Percentiles rank a stretch among this genome's conserved stretches.
phyloP scores from a whole-genome alignment of 2,888 invertebrate genomes.

The Zelleria hepariella region DNA sequence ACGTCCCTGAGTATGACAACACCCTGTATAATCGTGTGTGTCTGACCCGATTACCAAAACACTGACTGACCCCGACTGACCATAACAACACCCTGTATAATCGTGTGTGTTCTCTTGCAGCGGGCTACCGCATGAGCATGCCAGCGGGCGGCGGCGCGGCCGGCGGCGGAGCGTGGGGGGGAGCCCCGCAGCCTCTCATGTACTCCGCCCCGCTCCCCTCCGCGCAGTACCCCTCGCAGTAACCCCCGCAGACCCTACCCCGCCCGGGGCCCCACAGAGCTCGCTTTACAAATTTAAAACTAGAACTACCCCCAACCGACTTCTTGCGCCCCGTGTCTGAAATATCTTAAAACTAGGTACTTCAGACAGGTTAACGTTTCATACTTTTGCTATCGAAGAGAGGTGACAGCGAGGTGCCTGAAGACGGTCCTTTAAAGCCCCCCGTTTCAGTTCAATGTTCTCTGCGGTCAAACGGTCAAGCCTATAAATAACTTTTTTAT shows the following conservation, averaged over 20 bases:
- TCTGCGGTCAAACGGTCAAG: neutral
- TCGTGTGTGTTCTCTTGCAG: constrained; percentile 34
- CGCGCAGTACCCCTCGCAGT: constrained; percentile 90
- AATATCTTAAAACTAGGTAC: too few species aligned
- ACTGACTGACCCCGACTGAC: too few species aligned
- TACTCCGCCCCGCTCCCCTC: constrained; percentile 88
- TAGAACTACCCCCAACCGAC: neutral
- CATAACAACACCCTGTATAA: too few species aligned
- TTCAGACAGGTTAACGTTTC: neutral
- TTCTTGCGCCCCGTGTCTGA: neutral
- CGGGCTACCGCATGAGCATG: constrained; percentile 76
- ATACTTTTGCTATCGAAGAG: neutral
- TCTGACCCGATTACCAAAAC: too few species aligned
- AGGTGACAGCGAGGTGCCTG: neutral
- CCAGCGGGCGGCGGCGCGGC: constrained; percentile 64
- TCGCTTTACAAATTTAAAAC: neutral
- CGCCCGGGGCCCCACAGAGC: constrained; percentile 9
- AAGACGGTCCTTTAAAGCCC: neutral
- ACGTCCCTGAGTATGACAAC: too few species aligned
- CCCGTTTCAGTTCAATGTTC: neutral
- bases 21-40: too few species aligned
- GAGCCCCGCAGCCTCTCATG: constrained; percentile 76
- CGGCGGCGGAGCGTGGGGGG: constrained; percentile 67
- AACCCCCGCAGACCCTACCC: constrained; percentile 44
- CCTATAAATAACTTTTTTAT: neutral